Evolutionary conservation across 2,888 invertebrate genomes (phyloP).

Genomic region (Pimpla rufipes): DNA sequence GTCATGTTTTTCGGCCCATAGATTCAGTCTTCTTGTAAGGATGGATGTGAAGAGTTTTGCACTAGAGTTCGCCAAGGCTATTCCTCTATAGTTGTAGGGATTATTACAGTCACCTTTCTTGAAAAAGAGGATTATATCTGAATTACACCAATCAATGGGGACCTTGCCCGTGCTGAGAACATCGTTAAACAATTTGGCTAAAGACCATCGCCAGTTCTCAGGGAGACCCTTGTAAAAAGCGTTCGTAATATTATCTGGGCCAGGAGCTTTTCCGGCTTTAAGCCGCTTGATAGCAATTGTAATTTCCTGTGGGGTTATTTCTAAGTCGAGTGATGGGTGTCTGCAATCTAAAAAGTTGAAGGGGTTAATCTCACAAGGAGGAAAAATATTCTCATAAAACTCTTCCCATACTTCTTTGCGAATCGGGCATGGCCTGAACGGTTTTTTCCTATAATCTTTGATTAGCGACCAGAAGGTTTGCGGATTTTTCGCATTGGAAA

Average conservation of each 20-base stretch:
- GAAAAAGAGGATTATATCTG: not conserved
- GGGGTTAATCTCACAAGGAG: not conserved
- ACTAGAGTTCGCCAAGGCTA: not conserved
- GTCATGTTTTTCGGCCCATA: not conserved
- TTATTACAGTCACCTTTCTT: not conserved
- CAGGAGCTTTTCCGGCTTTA: not conserved
- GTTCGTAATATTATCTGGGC: not conserved
- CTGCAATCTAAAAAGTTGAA: not conserved
- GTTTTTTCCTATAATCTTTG: not conserved
- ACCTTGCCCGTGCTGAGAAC: not conserved
- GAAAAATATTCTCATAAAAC: no score
- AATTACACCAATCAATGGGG: not conserved
- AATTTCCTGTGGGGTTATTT: not conserved
- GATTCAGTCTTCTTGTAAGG: not conserved
- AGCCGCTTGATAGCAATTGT: not conserved
- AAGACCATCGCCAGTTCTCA: not conserved
- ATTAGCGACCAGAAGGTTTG: not conserved
- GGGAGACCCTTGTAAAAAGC: no score
- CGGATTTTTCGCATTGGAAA: not conserved
- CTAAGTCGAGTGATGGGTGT: not conserved
- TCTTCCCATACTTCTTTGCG: not conserved
- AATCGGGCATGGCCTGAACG: not conserved
- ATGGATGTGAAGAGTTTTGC: not conserved
- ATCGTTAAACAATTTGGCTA: not conserved
- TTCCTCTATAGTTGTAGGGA: not conserved